Conservation (phyloP, 2,113 vertebrate species). For the Mobula hypostoma region DNA sequence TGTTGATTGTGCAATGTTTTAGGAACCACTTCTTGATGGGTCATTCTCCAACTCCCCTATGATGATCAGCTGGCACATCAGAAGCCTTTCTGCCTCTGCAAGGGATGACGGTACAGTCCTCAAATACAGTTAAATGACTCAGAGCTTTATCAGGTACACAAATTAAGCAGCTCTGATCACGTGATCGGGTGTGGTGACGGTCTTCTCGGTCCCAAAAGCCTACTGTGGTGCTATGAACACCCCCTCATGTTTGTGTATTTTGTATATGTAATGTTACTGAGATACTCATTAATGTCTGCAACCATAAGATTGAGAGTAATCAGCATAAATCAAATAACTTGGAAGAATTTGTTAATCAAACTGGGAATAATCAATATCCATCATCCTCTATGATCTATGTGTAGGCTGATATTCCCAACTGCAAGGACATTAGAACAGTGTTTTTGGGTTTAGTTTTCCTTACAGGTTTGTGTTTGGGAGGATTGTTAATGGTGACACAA, state of each 20-base stretch:
- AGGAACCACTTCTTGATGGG: too few species aligned
- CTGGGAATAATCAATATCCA: background rate
- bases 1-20: too few species aligned
- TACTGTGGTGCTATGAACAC: too few species aligned
- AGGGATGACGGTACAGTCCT: background rate
- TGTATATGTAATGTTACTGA: too few species aligned
- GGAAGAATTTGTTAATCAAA: background rate
- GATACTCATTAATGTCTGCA: background rate
- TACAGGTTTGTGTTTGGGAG: background rate
- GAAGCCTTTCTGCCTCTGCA: background rate
- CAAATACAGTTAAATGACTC: background rate
- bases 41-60: too few species aligned
- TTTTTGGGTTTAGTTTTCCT: too few species aligned
- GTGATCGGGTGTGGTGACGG: background rate
- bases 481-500: background rate
- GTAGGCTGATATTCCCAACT: background rate
- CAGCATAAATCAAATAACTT: background rate
- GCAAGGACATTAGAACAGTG: background rate
- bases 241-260: too few species aligned
- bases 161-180: background rate
- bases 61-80: background rate
- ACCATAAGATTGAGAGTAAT: background rate
- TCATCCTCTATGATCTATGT: background rate
- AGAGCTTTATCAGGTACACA: background rate
- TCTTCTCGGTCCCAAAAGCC: too few species aligned